A percentile compares a stretch with the other conserved stretches of the same genome.
Evolutionary conservation across 2,888 invertebrate genomes (phyloP).

Genomic region (Cheilosia vernalis): DNA sequence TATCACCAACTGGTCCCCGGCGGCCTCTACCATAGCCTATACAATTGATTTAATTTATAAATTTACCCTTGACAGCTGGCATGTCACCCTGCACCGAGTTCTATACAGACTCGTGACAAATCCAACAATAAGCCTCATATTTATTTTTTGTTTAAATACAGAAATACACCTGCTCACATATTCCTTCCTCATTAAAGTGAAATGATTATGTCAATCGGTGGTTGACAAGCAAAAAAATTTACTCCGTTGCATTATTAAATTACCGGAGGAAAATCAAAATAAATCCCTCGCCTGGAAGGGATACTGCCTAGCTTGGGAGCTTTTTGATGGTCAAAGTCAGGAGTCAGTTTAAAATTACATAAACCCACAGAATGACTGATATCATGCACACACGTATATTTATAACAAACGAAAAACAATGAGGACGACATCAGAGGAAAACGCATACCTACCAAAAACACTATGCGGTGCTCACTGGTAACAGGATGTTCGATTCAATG

Average conservation of each 20-base stretch:
- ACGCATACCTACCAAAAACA: constrained; percentile 35
- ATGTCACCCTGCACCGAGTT: too few relatives aligned
- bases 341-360: constrained; percentile 67
- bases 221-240: constrained; percentile 41
- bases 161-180: neutral
- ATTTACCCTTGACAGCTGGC: too few relatives aligned
- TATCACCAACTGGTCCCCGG: too few relatives aligned
- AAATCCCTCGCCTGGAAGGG: constrained; percentile 64
- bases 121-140: neutral
- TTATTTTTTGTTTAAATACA: constrained; percentile 14
- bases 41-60: too few relatives aligned
- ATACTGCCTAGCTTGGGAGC: constrained; percentile 62
- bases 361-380: constrained; percentile 12
- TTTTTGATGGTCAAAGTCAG: constrained; percentile 71
- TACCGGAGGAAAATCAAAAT: constrained; percentile 52
- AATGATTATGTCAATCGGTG: constrained; percentile 65
- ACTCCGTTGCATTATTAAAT: constrained; percentile 71
- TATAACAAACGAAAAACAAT: constrained; percentile 12
- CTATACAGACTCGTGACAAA: neutral
- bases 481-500: constrained; percentile 74
- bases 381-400: neutral
- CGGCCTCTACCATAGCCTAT: too few relatives aligned
- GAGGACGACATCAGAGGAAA: constrained; percentile 2
- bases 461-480: constrained; percentile 48
- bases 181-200: constrained; percentile 59